A percentile compares a stretch with the other conserved stretches of the same genome.
These are phyloP conservation scores for Leptodactylus fuscus DNA, from an alignment of 2,113 vertebrate genomes.

Conservation along the genomic window DNA sequence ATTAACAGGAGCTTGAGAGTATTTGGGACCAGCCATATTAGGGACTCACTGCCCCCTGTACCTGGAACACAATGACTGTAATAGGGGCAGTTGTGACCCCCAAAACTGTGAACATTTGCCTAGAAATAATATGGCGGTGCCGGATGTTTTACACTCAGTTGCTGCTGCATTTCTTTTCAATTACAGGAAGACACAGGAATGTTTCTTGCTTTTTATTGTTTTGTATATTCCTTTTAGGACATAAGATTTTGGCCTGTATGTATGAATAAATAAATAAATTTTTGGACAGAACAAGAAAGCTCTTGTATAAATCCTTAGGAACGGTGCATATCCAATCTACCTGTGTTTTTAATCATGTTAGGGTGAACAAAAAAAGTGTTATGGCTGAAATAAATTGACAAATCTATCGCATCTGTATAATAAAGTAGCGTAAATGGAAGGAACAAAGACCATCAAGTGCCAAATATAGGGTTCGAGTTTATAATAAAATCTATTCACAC, in stretches of 20 bases:
- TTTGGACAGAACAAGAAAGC: too few species aligned
- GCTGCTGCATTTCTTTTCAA: slow-evolving; percentile 3
- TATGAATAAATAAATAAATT: too few species aligned
- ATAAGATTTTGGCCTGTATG: background rate
- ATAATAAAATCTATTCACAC: too few species aligned
- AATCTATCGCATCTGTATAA: background rate
- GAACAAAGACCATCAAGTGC: background rate
- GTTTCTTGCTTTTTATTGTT: slow-evolving; percentile 25
- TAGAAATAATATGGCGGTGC: background rate
- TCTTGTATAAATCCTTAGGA: background rate
- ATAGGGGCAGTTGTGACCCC: background rate
- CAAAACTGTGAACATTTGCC: background rate
- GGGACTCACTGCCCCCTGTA: background rate
- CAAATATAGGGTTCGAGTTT: background rate
- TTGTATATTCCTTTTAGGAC: slow-evolving; percentile 44
- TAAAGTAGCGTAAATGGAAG: too few species aligned
- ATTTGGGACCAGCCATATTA: background rate
- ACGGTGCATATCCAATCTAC: background rate
- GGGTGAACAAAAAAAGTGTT: background rate
- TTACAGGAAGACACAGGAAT: slow-evolving; percentile 2
- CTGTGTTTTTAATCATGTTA: background rate
- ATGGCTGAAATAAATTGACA: background rate
- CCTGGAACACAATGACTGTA: background rate
- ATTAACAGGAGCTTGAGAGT: too few species aligned
- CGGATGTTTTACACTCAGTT: background rate